Evolutionary conservation across 64 coral and sea anemone species (phyloP), one percentile per base, ranked within the genome.

Genomic region (Astreopora myriophthalma): DNA sequence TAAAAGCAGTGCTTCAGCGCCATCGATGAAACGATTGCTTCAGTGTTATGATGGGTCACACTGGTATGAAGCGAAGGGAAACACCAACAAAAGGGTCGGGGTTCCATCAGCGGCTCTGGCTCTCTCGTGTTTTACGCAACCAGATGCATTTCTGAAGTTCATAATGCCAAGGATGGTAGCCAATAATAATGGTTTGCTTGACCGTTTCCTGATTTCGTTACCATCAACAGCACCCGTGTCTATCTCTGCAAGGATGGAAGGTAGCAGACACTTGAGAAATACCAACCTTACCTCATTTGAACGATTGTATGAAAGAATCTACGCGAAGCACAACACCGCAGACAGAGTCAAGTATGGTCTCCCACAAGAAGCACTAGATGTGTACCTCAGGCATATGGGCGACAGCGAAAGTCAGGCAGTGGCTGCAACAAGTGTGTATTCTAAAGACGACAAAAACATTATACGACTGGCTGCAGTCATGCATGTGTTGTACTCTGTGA

Each of bases 11-110:
- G 44, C 77, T 5, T 58, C 77, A 29, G 77, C 40, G 22, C 77
- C 77, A 4, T 26, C 44, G 8, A 81, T 81, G 77, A 81, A 81
- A 81, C 44, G 77, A 81, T 34, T 81, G 19, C 11, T 81, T 3
- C 77, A 81, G 32, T 81, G 77, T 27, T 81, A 81, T 23, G 77
- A 81, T 12, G 57, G 77, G 3, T 81, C 20, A 3, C 40, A 58
- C 57, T 81, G 48, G 77, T 81, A 81, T 26, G 77, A 81, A 58
- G 14, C 26, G 26, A 81, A 81, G 22, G 70, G 70, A 38, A 73
- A 37, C 17, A 70, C 24, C 2, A 70, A 70, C 8, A 34, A 70
- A 70, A 28, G 67, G 27, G 67, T 70, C 2, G 71, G 71, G 12
- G 71, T 38, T 1, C 71, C 71, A 3, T 40, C 71, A 16, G 71